Conservation (phyloP, 2,888 invertebrate genomes). For the Amblyjoppa proteus region DNA sequence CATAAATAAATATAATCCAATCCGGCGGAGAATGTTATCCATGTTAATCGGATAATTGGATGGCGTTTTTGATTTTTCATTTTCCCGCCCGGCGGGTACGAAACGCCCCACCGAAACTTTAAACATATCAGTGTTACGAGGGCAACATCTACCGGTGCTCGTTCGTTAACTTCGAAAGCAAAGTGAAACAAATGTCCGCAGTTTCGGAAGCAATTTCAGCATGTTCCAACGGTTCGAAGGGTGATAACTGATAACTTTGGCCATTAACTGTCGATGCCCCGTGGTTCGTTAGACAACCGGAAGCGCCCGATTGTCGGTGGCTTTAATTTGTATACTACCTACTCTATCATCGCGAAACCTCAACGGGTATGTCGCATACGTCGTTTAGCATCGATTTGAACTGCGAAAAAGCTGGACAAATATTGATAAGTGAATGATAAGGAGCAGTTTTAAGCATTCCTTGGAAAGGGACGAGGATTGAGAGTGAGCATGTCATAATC, state of each 20-base stretch:
- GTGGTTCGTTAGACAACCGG: constrained; percentile 71
- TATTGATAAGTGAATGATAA: no score
- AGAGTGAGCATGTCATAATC: no score
- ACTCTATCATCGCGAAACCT: background rate
- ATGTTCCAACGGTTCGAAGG: constrained; percentile 69
- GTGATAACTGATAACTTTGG: constrained; percentile 77
- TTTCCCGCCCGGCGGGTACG: constrained; percentile 5
- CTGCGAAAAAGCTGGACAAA: background rate
- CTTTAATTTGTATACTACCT: background rate
- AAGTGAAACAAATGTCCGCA: constrained; percentile 76
- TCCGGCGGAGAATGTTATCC: constrained; percentile 23
- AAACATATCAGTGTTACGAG: constrained; percentile 13
- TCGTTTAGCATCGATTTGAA: background rate
- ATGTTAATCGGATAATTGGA: constrained; percentile 46
- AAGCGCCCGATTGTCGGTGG: background rate
- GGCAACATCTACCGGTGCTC: constrained; percentile 43
- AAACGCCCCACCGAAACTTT: background rate
- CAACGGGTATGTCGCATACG: background rate
- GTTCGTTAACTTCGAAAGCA: constrained; percentile 42
- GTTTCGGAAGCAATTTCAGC: constrained; percentile 74
- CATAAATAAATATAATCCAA: constrained; percentile 53
- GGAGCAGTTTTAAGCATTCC: no score
- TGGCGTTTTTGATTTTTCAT: constrained; percentile 41
- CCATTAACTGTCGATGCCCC: constrained; percentile 81
- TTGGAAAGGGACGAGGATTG: no score